Conservation (phyloP, 2,113 vertebrate species). For the Prinia subflava region DNA sequence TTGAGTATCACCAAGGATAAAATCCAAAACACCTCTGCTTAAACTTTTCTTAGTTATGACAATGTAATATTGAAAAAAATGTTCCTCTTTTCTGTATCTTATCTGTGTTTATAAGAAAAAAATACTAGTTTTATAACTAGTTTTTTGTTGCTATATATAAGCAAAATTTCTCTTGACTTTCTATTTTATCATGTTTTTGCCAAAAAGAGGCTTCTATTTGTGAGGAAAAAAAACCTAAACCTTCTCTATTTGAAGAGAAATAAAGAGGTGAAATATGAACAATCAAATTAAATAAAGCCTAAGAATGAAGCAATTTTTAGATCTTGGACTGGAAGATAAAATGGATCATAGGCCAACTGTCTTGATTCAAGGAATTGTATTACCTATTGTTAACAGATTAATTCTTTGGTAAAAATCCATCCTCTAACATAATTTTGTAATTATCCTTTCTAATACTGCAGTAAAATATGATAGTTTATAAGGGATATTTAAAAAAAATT, state of each 20-base stretch:
- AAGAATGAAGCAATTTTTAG: neutral
- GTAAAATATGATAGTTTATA: neutral
- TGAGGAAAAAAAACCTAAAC: neutral
- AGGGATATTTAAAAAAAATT: neutral
- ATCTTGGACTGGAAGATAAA: neutral
- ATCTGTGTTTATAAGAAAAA: neutral
- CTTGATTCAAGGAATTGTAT: neutral
- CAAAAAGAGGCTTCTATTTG: neutral
- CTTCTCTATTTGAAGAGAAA: neutral
- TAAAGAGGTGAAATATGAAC: neutral
- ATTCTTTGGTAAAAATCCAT: neutral
- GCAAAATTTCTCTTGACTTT: neutral
- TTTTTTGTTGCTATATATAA: neutral
- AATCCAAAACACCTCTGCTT: accelerated
- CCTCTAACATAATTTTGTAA: neutral
- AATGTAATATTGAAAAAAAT: neutral
- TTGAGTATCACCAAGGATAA: neutral
- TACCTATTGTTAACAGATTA: neutral
- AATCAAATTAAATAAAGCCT: neutral
- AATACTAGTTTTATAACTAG: neutral
- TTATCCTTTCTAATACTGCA: neutral
- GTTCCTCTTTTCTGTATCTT: neutral
- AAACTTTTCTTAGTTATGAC: neutral
- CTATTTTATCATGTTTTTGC: neutral
- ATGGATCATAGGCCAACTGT: neutral